Evolutionary conservation across 1,140 invertebrate species (phyloP), one percentile per base, ranked within the genome.

Genomic region (Mya arenaria): DNA sequence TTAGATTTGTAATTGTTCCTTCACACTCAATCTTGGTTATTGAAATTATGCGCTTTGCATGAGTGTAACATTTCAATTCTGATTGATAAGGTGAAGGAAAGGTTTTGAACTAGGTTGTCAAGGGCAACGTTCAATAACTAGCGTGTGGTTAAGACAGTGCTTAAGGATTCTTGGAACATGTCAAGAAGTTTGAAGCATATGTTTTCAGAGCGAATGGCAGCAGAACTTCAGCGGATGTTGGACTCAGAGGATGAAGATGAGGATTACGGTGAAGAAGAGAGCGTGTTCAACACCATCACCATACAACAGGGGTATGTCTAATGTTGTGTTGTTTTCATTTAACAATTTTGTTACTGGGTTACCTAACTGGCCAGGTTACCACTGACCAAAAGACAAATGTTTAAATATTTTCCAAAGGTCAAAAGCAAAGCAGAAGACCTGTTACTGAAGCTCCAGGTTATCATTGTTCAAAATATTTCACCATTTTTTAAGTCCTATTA

Each of bases 261-360:
- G 0, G 82, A 86, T 28, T 77, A 83, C 6, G 84, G 79, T 0
- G 86, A 84, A 13, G 83, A 90, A 23, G 86, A 87, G 52, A 88
- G 86, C 66, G 89, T 89, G 15, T 91, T 90, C 55, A 87, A 89
- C 82, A 90, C 89, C 0, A 85, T 90, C 48, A 90, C 86, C 8
- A 85, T 84, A 68, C 85, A 89, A 37, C 84, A 84, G 75, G 88
- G 89, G 28, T 82, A 66, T 23, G 63, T n/a, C n/a, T 6, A n/a
- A n/a, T n/a, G n/a, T n/a, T n/a, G n/a, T n/a, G n/a, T n/a, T n/a
- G n/a, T n/a, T n/a, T n/a, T n/a, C n/a, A n/a, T n/a, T n/a, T n/a
- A n/a, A n/a, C n/a, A n/a, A n/a, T n/a, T n/a, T n/a, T n/a, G n/a
- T n/a, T n/a, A n/a, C n/a, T n/a, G n/a, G n/a, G n/a, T n/a, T n/a